Percentiles rank a stretch among this genome's conserved stretches.
These are phyloP conservation scores for Lampris megalopsis DNA, from an alignment of 2,113 vertebrate genomes.

Conservation along the genomic window DNA sequence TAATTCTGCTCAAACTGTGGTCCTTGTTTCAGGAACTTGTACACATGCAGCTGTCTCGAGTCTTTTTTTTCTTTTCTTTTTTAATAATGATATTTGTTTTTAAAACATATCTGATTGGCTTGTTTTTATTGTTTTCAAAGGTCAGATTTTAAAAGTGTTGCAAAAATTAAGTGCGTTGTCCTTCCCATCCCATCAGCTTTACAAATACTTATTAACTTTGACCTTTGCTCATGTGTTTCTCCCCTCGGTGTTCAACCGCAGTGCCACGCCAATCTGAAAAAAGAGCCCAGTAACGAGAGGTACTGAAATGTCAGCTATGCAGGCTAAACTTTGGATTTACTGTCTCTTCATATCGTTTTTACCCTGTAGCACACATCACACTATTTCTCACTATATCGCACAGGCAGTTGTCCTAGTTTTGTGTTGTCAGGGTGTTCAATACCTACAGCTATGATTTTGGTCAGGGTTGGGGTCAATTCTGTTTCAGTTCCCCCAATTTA, in stretches of 20 bases:
- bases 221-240: conserved; percentile 32
- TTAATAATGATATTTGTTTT: too few relatives aligned
- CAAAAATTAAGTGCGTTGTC: too few relatives aligned
- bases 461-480: conserved; percentile 42
- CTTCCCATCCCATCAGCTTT: neutral
- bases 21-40: too few relatives aligned
- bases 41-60: neutral
- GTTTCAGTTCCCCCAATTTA: conserved; percentile 34
- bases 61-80: neutral
- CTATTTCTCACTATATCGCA: neutral
- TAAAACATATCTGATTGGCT: too few relatives aligned
- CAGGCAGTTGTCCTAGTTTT: conserved; percentile 19
- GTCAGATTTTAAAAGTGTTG: too few relatives aligned
- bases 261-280: conserved; percentile 58
- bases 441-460: conserved; percentile 7
- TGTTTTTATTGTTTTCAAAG: too few relatives aligned
- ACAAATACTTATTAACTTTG: neutral
- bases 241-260: conserved; percentile 59
- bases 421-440: conserved; percentile 14
- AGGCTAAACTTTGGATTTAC: conserved; percentile 9
- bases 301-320: conserved; percentile 40
- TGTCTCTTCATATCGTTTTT: conserved; percentile 18
- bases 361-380: conserved; percentile 43
- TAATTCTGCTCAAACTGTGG: too few relatives aligned
- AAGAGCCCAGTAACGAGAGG: conserved; percentile 58